Evolutionary conservation across 2,113 vertebrate species (phyloP), one percentile per base, ranked within the genome.

Genomic region (Datnioides undecimradiatus): DNA sequence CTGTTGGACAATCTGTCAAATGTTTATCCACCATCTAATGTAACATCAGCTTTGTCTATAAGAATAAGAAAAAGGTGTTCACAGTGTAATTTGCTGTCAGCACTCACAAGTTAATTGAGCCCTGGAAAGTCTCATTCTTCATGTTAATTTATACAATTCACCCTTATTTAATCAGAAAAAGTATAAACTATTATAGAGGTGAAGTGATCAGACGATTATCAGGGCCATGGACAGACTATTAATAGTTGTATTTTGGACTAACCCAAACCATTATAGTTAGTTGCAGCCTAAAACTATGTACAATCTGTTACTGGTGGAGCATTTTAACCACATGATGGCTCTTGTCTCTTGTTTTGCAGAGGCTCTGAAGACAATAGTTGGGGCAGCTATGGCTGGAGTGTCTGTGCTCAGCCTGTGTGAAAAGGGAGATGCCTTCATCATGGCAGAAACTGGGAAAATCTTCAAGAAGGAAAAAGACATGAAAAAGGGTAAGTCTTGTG

Each of bases 381-480:
- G 95, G 27, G 95, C 96, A 4, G 96, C 97, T 0, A 92, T 84
- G 36, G 83, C 95, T 0, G 97, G 96, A 9, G 93, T 95, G 0
- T 97, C 97, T 0, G 97, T 98, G 23, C 93, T 99, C 64, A 96
- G 94, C 86, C 92, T 99, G 45, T 99, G 98, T 33, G 96, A 97
- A 88, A 98, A 96, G 85, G 98, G 98, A 2, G 98, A 99, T 5
- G 92, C 95, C 84, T 95, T 97, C 94, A 97, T 99, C 84, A 95
- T 95, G 95, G 93, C 95, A 10, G 97, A 99, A 92, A 99, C 97
- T 0, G 96, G 96, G 33, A 99, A 98, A 90, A 97, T 99, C 78
- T 99, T 99, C 93, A 99, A 98, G 90, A 99, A 96, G 93, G 98
- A 99, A 67, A 99, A 99, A 36, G 97, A 99, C 45, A 98, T 99